A percentile compares a stretch with the other conserved stretches of the same genome.
These are phyloP conservation scores for Elaphurus davidianus DNA, from an alignment of 2,113 vertebrate genomes.

Conservation along the genomic window DNA sequence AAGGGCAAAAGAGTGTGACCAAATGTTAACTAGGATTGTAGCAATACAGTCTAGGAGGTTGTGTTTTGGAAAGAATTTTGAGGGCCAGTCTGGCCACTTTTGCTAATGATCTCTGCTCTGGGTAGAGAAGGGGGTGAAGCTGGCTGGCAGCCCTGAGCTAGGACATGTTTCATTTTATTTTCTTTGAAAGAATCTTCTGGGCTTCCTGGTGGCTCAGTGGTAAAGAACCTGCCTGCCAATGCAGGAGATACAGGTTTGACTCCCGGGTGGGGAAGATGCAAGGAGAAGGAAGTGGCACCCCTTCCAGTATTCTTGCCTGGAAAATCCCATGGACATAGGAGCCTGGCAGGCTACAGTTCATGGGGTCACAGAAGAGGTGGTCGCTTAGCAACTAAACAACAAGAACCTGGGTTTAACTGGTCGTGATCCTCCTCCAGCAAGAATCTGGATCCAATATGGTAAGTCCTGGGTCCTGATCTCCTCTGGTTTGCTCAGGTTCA, in stretches of 20 bases:
- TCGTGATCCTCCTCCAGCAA: accelerated
- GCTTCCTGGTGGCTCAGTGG: not conserved
- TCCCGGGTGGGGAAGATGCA: not conserved
- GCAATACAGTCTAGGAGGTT: accelerated
- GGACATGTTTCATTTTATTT: accelerated
- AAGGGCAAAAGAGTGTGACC: not conserved
- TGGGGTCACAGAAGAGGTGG: not conserved
- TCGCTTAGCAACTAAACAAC: not conserved
- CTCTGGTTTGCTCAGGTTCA: slow-evolving; percentile 85
- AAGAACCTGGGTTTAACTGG: not conserved
- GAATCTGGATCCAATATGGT: accelerated
- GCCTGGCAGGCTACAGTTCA: not conserved
- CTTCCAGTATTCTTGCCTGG: not conserved
- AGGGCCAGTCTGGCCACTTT: not conserved
- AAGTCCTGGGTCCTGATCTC: not conserved
- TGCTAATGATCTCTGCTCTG: not conserved
- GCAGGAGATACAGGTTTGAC: not conserved
- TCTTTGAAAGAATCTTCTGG: not conserved
- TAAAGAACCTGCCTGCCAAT: not conserved
- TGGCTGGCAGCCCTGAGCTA: not conserved
- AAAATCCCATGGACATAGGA: not conserved
- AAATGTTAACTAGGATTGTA: accelerated
- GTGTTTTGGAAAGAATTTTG: not conserved
- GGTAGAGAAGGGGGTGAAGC: not conserved
- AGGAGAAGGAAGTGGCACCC: not conserved